These are phyloP conservation scores for Drosophila stalkeri DNA, from an alignment of 2,888 invertebrate genomes.

Conservation along the genomic window DNA sequence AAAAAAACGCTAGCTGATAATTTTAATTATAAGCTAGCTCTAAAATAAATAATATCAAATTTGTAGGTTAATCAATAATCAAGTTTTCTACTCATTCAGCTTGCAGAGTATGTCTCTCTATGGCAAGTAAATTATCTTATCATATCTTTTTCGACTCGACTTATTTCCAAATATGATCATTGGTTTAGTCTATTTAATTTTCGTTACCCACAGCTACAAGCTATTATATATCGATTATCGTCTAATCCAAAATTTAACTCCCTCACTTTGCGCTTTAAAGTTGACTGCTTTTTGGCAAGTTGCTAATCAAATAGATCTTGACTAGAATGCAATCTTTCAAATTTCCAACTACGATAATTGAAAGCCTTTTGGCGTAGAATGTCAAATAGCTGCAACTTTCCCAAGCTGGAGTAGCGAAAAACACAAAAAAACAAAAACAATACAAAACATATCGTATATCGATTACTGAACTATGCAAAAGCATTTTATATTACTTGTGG, in stretches of 20 bases:
- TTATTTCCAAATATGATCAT: neutral
- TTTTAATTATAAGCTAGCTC: no score
- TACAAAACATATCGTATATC: constrained; percentile 46
- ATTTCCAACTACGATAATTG: constrained; percentile 40
- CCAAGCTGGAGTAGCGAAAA: constrained; percentile 18
- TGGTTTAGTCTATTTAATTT: neutral
- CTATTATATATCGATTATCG: neutral
- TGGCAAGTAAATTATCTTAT: neutral
- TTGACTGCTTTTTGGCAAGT: constrained; percentile 55
- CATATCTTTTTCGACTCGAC: neutral
- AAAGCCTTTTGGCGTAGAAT: constrained; percentile 66
- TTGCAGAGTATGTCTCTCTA: neutral
- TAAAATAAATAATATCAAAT: no score
- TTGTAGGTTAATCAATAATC: neutral
- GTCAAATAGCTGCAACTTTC: constrained; percentile 34
- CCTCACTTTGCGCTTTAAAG: neutral
- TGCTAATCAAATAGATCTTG: constrained; percentile 51
- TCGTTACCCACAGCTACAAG: neutral
- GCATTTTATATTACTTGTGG: constrained; percentile 28
- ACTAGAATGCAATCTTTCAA: constrained; percentile 34
- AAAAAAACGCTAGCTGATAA: no score
- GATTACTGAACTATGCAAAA: constrained; percentile 43
- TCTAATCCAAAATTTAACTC: neutral
- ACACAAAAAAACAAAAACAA: neutral
- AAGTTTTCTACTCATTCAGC: neutral